Conservation (phyloP, 92 coral and sea anemone genomes). For the Galaxea fascicularis region DNA sequence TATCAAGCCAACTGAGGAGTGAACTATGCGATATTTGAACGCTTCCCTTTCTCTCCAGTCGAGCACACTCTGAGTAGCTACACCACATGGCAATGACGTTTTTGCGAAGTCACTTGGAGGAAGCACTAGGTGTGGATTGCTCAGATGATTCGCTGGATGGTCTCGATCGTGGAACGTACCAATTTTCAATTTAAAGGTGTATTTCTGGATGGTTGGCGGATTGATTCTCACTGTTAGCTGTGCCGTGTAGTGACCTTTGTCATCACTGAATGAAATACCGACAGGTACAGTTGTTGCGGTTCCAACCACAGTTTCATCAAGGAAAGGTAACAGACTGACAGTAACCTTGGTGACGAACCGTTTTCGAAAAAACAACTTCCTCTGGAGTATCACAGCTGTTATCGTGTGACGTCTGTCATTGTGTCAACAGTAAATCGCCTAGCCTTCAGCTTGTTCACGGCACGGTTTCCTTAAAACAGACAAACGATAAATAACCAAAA, state of each 20-base stretch:
- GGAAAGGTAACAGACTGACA: conserved; percentile 13
- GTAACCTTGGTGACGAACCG: background rate
- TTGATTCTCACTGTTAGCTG: conserved; percentile 1
- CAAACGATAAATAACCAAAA: background rate
- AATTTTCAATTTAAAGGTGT: conserved; percentile 7
- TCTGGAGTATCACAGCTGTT: conserved; percentile 5
- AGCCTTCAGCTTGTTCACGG: conserved; percentile 17
- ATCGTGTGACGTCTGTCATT: conserved; percentile 14
- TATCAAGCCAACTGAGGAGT: conserved; percentile 54
- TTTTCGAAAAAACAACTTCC: conserved; percentile 7
- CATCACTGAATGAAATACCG: background rate
- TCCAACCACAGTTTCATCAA: background rate
- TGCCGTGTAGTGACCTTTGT: conserved; percentile 12
- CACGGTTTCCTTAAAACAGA: conserved; percentile 11
- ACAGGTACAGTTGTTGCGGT: background rate
- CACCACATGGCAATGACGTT: conserved; percentile 48
- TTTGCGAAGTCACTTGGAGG: conserved; percentile 28
- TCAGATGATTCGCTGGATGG: conserved; percentile 6
- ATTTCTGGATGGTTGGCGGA: background rate
- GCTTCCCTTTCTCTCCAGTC: conserved; percentile 62
- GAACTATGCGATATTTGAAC: conserved; percentile 55
- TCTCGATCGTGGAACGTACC: conserved; percentile 17
- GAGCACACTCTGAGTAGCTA: conserved; percentile 49
- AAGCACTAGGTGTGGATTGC: conserved; percentile 47
- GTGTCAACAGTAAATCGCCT: conserved; percentile 22